Conservation (phyloP, 2,113 vertebrate genomes). For the Limnothrissa miodon region DNA sequence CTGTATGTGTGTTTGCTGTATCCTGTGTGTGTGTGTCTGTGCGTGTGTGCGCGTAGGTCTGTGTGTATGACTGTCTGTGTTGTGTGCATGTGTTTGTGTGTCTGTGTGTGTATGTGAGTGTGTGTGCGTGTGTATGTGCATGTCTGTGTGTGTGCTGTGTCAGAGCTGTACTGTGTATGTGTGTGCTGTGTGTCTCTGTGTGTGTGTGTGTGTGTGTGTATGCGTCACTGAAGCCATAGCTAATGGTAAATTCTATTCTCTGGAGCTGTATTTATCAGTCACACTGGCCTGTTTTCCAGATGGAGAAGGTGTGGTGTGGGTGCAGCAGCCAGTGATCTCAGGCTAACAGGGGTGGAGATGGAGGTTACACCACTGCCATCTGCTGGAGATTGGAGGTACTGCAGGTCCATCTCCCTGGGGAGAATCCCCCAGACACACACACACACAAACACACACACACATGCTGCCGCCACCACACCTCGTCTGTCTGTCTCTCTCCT, state of each 20-base stretch:
- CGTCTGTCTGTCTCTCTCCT: not conserved
- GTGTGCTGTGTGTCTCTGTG: conserved; percentile 2
- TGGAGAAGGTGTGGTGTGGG: not conserved
- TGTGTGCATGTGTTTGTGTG: not conserved
- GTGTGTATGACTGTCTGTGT: not conserved
- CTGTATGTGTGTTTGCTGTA: too few species aligned
- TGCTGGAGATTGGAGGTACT: too few species aligned
- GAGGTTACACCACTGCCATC: too few species aligned
- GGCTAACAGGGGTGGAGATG: too few species aligned
- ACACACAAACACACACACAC: too few species aligned
- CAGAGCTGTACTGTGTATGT: not conserved
- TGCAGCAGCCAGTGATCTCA: too few species aligned
- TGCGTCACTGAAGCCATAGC: not conserved
- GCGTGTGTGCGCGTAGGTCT: conserved; percentile 31
- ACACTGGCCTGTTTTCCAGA: conserved; percentile 17
- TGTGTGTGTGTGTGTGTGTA: not conserved
- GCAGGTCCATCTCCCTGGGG: too few species aligned
- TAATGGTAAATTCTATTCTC: conserved; percentile 9
- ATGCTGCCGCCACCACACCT: not conserved
- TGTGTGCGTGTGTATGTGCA: conserved; percentile 11
- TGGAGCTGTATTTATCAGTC: conserved; percentile 14
- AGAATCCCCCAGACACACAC: too few species aligned
- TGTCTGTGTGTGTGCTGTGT: too few species aligned
- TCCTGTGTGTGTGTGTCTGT: conserved; percentile 4
- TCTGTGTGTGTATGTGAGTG: not conserved